Evolutionary conservation across 2,113 vertebrate genomes (phyloP).

Genomic region (Strigops habroptila): DNA sequence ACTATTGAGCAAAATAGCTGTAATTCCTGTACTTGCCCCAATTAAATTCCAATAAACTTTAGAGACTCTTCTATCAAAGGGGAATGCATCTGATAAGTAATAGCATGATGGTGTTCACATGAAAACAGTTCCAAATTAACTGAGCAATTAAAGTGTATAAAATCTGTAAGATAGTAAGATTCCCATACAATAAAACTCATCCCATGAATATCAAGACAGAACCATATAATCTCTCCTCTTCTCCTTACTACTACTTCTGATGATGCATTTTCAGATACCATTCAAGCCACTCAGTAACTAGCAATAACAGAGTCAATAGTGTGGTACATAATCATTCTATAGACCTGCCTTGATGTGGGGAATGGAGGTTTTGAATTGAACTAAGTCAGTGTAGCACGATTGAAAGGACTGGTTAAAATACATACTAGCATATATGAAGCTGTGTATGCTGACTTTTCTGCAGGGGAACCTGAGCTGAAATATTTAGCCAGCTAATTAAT

Average conservation of each 20-base stretch:
- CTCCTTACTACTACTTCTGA: not conserved
- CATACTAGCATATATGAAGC: not conserved
- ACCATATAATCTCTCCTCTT: not conserved
- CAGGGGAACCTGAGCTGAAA: not conserved
- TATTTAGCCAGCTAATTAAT: not conserved
- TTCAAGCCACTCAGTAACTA: not conserved
- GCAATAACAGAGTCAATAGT: not conserved
- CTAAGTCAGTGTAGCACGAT: not conserved
- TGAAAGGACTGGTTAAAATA: not conserved
- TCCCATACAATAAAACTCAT: not conserved
- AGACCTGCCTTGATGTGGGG: not conserved
- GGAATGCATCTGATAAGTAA: not conserved
- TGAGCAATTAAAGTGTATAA: not conserved
- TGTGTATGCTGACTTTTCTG: not conserved
- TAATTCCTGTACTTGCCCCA: not conserved
- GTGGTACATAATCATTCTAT: not conserved
- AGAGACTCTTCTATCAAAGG: not conserved
- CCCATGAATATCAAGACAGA: not conserved
- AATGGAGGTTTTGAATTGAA: not conserved
- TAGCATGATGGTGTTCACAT: not conserved
- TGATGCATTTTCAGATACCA: not conserved
- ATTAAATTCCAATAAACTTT: not conserved
- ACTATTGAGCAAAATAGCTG: not conserved
- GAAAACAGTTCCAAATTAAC: not conserved
- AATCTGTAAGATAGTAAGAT: not conserved